These are phyloP conservation scores for Alaudala cheleensis DNA, from an alignment of 2,113 vertebrate genomes.

Conservation along the genomic window DNA sequence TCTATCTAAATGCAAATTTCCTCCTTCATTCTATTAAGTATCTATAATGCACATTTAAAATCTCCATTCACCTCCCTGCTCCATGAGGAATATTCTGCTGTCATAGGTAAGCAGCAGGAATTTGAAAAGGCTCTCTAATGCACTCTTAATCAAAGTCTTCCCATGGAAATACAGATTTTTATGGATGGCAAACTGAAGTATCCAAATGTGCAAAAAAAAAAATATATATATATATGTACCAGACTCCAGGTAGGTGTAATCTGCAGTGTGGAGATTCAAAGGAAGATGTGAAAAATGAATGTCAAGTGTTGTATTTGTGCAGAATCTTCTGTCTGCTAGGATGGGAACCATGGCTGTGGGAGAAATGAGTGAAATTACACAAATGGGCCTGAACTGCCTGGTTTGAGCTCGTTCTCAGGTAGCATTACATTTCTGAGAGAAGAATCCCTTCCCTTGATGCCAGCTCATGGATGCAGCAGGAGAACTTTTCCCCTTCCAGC, in stretches of 20 bases:
- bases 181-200: not conserved
- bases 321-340: not conserved
- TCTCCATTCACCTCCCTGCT: not conserved
- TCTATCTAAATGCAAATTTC: conserved; percentile 34
- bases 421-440: not conserved
- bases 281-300: not conserved
- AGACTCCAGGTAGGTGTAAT: not conserved
- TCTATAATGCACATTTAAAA: not conserved
- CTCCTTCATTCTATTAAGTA: not conserved
- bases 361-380: not conserved
- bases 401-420: not conserved
- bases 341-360: not conserved
- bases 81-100: not conserved
- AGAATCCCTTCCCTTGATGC: not conserved
- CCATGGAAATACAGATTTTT: not conserved
- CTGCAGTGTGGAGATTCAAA: not conserved
- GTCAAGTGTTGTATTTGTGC: not conserved
- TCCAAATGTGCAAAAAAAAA: not conserved
- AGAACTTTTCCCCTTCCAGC: not conserved
- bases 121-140: not conserved
- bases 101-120: not conserved
- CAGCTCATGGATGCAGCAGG: not conserved
- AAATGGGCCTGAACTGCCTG: not conserved
- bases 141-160: not conserved
- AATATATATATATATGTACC: too few species aligned